A percentile compares a stretch with the other conserved stretches of the same genome.
Conservation (phyloP, 2,888 invertebrate species). For the Neoaliturus tenellus region DNA sequence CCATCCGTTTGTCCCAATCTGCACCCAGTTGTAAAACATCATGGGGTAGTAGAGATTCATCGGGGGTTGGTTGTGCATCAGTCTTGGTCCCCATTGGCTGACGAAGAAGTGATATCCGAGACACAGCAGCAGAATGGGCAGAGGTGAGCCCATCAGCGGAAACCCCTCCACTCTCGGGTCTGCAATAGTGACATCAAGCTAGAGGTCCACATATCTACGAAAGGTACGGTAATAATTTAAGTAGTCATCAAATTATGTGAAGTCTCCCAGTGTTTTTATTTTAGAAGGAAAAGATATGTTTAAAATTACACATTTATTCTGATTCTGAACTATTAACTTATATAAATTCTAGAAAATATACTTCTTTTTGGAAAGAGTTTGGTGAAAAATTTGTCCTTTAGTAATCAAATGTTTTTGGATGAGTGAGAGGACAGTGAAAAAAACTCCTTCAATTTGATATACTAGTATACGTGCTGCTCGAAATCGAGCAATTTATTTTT, state of each 20-base stretch:
- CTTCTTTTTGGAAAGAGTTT: too few species aligned
- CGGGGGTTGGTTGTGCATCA: slow-evolving; percentile 60
- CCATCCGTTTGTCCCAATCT: slow-evolving; percentile 59
- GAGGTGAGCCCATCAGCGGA: slow-evolving; percentile 57
- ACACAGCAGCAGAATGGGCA: slow-evolving; percentile 44
- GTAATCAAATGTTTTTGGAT: too few species aligned
- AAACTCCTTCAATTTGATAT: too few species aligned
- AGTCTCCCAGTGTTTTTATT: background rate
- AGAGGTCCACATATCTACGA: background rate
- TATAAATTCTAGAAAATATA: too few species aligned
- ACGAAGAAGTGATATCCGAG: slow-evolving; percentile 60
- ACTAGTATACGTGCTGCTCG: too few species aligned
- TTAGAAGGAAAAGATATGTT: background rate
- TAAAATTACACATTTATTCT: too few species aligned
- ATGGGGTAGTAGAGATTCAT: slow-evolving; percentile 59
- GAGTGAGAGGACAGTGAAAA: too few species aligned
- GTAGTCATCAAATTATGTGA: background rate
- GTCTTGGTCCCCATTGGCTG: slow-evolving; percentile 57
- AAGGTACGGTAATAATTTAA: background rate
- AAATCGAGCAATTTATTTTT: too few species aligned
- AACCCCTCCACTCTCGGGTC: slow-evolving; percentile 57
- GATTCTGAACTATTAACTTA: too few species aligned
- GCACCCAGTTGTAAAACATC: slow-evolving; percentile 59
- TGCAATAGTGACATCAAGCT: slow-evolving; percentile 51
- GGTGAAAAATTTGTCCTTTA: too few species aligned